Base-by-base conservation (phyloP, 2,888 invertebrate genomes). In the Andrena dorsata region DNA sequence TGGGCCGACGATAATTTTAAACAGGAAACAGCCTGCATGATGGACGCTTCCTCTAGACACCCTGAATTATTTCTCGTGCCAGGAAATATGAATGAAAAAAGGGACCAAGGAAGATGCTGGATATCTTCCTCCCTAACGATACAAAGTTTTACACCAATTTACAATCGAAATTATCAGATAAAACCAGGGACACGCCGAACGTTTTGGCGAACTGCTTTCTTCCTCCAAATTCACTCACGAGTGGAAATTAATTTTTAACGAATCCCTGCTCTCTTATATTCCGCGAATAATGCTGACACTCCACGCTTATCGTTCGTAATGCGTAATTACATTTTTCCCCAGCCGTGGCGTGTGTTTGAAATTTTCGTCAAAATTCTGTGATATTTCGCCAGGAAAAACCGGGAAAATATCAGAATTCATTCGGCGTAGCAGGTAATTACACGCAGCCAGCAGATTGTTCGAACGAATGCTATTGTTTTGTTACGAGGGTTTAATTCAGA, bases 51-150 rank as follows among this genome's bases (percentile, higher is more conserved):
- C 47, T n/a, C 16, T 23, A n/a, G 47, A 60, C 47, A 60, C 20
- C 30, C 13, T 68, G 75, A 75, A 41, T 60, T 75, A 68, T 75
- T 75, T 75, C 58, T 47, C 23, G 32, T 60, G n/a, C 23, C 68
- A 35, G 32, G 32, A 60, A 75, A 61, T 71, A 49, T 16, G 26
- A 13, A 47, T 60, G 28, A 53, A 35, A 68, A 53, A 53, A 32
- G n/a, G 47, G 53, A 68, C 20, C 66, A 6, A 16, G 51, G 32
- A 30, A 30, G 49, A 49, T 53, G 32, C 20, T 30, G 23, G 28
- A 32, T 30, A 51, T 23, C 20, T 1, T 23, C 20, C 1, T 26
- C 20, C 8, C 4, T 20, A 26, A 56, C 13, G 56, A 10, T 23
- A 56, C 0, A 56, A 26, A 26, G 26, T 23, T 23, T 10, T 41